Percentiles rank a stretch among this genome's conserved stretches.
Evolutionary conservation across 2,797 vertebrate species (phyloP).

Genomic region (Erethizon dorsatum): DNA sequence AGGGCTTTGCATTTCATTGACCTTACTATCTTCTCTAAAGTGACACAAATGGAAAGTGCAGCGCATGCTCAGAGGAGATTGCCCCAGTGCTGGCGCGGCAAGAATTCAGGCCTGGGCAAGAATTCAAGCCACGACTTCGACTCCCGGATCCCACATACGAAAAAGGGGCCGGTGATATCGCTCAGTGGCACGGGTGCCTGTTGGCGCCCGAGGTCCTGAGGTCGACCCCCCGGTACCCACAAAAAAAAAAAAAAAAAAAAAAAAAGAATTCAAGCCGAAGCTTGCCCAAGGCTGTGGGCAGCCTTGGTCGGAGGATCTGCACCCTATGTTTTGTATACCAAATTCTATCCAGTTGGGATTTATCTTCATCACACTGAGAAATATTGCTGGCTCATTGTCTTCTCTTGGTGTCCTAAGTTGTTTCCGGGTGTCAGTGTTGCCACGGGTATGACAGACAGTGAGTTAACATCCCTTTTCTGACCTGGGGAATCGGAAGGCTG

Average conservation of each 20-base stretch:
- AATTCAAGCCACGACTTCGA: no score
- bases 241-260: no score
- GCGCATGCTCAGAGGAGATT: background rate
- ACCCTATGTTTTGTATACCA: background rate
- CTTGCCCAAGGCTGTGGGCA: background rate
- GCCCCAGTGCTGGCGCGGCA: background rate
- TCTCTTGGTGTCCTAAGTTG: background rate
- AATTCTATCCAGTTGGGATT: background rate
- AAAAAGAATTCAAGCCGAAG: background rate
- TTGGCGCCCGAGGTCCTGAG: no score
- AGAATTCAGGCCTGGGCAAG: background rate
- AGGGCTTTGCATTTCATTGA: background rate
- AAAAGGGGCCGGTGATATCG: no score
- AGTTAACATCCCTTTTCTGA: background rate
- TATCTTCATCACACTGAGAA: background rate
- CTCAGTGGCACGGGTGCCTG: no score
- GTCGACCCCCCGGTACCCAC: no score
- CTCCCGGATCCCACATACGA: no score
- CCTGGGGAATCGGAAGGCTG: background rate
- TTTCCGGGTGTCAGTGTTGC: background rate
- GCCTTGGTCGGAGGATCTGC: background rate
- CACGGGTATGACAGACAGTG: background rate
- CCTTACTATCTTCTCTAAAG: background rate
- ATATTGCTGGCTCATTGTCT: background rate
- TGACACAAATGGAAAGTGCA: background rate